Evolutionary conservation across 2,888 invertebrate species (phyloP), one percentile per base, ranked within the genome.

Genomic region (Agrochola litura): DNA sequence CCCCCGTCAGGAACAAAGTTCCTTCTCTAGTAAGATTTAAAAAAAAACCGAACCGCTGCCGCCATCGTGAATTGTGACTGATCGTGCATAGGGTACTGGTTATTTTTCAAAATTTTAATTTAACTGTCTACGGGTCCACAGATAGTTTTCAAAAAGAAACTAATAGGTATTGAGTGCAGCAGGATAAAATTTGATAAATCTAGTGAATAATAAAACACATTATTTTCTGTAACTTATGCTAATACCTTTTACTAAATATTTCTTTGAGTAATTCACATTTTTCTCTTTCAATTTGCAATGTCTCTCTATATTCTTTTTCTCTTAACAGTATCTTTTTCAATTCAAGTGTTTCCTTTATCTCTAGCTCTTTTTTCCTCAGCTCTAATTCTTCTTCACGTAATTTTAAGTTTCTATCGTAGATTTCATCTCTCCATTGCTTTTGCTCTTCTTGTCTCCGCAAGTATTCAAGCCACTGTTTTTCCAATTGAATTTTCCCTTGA

Each of bases 391-490:
- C 90, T 86, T 93, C 92, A 10, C 88, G 88, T 72, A 93, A 76
- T 82, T 91, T 91, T 61, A 93, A 85, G 76, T 87, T 89, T 71
- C 86, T 91, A 54, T 92, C 93, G 78, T 86, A 88, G 73, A 93
- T 88, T 56, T 91, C 86, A 77, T 93, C 91, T 78, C 86, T 90
- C 84, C 88, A 86, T 54, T 86, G 73, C 64, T 84, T 92, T 63
- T 91, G 86, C 46, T 90, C 89, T 82, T 94, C 93, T 86, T 92
- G 90, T 63, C 87, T 89, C 61, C 86, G 89, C 79, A 94, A 88
- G 88, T 92, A 94, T 77, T 93, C 90, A 63, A 94, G 82, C 94
- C 93, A 94, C 76, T 93, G 94, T 76, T 88, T 93, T 81, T 94
- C 94, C 72, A 94, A 87, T 73, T 91, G 90, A 73, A 93, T 89